Percentiles rank a stretch among this genome's conserved stretches.
phyloP scores from a whole-genome alignment of 2,888 invertebrate species.

The Tachystola acroxantha region DNA sequence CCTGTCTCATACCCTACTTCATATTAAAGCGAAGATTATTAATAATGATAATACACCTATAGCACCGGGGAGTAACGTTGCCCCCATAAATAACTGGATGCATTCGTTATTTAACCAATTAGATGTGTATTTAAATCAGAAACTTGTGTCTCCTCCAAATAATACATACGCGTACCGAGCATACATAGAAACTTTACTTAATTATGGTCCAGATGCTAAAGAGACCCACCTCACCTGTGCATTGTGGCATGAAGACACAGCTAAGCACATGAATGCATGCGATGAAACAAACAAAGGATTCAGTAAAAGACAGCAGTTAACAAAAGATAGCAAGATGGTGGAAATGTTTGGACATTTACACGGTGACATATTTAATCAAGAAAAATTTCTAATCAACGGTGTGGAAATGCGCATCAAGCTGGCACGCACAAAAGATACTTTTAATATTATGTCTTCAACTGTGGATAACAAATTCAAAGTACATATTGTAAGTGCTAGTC shows the following conservation, averaged over 20 bases:
- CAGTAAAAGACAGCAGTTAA: conserved; percentile 12
- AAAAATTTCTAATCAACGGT: conserved; percentile 19
- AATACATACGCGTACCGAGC: conserved; percentile 23
- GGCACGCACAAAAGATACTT: conserved; percentile 8
- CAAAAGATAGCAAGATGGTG: conserved; percentile 14
- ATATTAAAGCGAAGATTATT: conserved; percentile 20
- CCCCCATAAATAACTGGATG: conserved; percentile 27
- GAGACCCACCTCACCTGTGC: conserved; percentile 19
- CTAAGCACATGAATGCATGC: conserved; percentile 9
- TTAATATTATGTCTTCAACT: conserved; percentile 10
- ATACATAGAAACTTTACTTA: conserved; percentile 23
- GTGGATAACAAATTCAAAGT: conserved; percentile 14
- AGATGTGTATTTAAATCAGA: conserved; percentile 25
- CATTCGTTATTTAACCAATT: conserved; percentile 24
- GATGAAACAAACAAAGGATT: conserved; percentile 16
- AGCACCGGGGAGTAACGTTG: conserved; percentile 12
- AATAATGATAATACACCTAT: conserved; percentile 17
- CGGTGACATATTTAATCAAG: no score
- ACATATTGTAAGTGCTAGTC: conserved; percentile 13
- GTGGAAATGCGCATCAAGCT: conserved; percentile 20
- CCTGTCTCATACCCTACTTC: conserved; percentile 23
- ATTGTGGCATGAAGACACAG: conserved; percentile 21
- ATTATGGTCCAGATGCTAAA: conserved; percentile 23
- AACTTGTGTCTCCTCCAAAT: conserved; percentile 26
- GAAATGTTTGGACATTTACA: conserved; percentile 23